Percentiles rank a stretch among this genome's conserved stretches.
phyloP scores from a whole-genome alignment of 2,888 invertebrate genomes.

The Parelbella ahira region DNA sequence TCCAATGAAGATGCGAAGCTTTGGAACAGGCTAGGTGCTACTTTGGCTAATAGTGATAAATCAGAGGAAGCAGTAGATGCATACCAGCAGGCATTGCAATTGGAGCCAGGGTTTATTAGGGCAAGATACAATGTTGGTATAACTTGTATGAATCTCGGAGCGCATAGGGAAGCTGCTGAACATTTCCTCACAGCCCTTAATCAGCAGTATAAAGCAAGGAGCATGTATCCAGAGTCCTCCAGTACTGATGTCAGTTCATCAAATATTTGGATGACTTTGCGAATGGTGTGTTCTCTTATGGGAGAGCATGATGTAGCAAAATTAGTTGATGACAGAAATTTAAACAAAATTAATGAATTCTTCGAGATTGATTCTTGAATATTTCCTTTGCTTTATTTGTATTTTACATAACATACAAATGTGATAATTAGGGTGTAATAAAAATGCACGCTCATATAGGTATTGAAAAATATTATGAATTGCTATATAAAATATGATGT shows the following conservation, averaged over 20 bases:
- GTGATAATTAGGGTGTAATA: too few species aligned
- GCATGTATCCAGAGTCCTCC: slow-evolving; percentile 51
- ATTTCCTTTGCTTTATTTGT: slow-evolving; percentile 21
- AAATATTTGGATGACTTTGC: slow-evolving; percentile 95
- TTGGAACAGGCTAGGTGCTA: slow-evolving; percentile 99
- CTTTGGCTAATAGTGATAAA: slow-evolving; percentile 95
- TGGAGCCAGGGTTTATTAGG: slow-evolving; percentile 97
- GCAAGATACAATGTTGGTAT: slow-evolving; percentile 99
- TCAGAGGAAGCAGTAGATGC: slow-evolving; percentile 98
- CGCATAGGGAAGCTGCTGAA: slow-evolving; percentile 96
- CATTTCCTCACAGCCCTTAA: slow-evolving; percentile 96
- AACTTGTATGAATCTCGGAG: slow-evolving; percentile 97
- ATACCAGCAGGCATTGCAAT: slow-evolving; percentile 93
- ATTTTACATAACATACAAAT: slow-evolving; percentile 1
- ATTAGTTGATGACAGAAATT: slow-evolving; percentile 81
- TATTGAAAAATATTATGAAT: too few species aligned
- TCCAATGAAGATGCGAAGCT: slow-evolving; percentile 90
- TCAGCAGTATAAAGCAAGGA: slow-evolving; percentile 87
- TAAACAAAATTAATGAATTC: slow-evolving; percentile 81
- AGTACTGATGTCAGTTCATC: slow-evolving; percentile 86
- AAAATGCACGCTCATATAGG: too few species aligned
- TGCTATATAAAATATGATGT: too few species aligned
- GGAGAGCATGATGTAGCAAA: slow-evolving; percentile 83
- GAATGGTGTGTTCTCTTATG: slow-evolving; percentile 93
- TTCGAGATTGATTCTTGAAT: slow-evolving; percentile 52